phyloP scores from a whole-genome alignment of 2,797 vertebrate genomes.

The Yasuhikotakia modesta region DNA sequence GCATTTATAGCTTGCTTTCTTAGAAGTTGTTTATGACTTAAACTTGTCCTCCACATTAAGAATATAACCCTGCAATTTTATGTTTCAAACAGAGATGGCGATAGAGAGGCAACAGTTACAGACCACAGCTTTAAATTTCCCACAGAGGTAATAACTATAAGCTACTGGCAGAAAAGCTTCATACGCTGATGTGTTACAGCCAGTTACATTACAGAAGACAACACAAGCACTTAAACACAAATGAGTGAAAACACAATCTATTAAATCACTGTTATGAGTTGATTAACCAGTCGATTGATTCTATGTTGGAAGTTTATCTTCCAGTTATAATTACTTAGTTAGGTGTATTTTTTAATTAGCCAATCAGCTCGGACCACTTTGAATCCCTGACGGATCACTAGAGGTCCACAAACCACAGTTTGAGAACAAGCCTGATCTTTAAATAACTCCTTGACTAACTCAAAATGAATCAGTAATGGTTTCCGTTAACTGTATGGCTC shows the following conservation, averaged over 20 bases:
- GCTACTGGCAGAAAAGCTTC: too few relatives aligned
- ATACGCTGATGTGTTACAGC: not conserved
- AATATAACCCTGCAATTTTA: too few relatives aligned
- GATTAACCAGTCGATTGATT: not conserved
- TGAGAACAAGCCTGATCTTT: conserved; percentile 21
- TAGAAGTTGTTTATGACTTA: too few relatives aligned
- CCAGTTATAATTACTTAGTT: not conserved
- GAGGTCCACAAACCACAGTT: not conserved
- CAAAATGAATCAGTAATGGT: conserved; percentile 19
- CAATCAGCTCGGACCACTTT: not conserved
- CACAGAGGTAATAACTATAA: too few relatives aligned
- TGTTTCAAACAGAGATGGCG: too few relatives aligned
- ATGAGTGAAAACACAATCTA: not conserved
- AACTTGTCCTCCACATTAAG: too few relatives aligned
- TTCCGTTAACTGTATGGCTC: conserved; percentile 6
- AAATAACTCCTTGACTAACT: conserved; percentile 5
- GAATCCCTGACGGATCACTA: too few relatives aligned
- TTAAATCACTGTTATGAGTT: not conserved
- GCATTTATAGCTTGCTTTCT: too few relatives aligned
- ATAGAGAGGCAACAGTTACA: too few relatives aligned
- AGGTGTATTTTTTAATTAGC: not conserved
- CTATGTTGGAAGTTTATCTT: not conserved
- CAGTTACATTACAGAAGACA: not conserved
- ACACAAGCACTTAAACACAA: not conserved
- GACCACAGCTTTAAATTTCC: too few relatives aligned